Evolutionary conservation across 2,888 invertebrate genomes (phyloP), one percentile per base, ranked within the genome.

Genomic region (Periphyllus acericola): DNA sequence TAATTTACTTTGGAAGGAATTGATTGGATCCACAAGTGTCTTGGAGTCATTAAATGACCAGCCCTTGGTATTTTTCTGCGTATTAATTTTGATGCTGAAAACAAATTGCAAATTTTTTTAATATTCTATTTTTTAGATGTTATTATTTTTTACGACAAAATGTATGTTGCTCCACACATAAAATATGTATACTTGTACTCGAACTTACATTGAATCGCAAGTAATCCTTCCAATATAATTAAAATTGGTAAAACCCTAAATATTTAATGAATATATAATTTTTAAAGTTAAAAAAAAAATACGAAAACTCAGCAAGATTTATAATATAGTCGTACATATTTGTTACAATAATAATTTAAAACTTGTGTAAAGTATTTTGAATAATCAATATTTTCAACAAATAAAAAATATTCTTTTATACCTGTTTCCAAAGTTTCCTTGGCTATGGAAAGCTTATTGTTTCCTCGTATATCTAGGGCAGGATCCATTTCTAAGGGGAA

Each of bases 31-130:
- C 96, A 96, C 89, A 97, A 93, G 90, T 96, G 94, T 90, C 96
- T 94, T 89, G 97, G 96, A 90, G 96, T 96, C 93, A 97, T 95
- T 91, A 97, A 93, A 91, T 96, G 96, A 85, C 96, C 96, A 29
- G 96, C 96, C 93, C 96, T 96, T 81, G 97, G 96, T 90, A 97
- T 95, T 91, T 96, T 95, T 89, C 96, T 94, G 90, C 96, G 94
- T 85, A 97, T 93, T 91, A 97, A 94, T 90, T 96, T 94, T 83
- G 96, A 96, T 90, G 96, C 96, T 96, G 91, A 46, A 92, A 92
- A 89, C 79, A 90, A 89, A 46, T 11, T 46, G 14, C 14, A 46
- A 46, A 14, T 46, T 46, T 46, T 46, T 46, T n/a, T n/a, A n/a
- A n/a, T n/a, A n/a, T n/a, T n/a, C n/a, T 3, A 46, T 46, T 14